Evolutionary conservation across 2,797 vertebrate species (phyloP).

Genomic region (Carcharodon carcharias): DNA sequence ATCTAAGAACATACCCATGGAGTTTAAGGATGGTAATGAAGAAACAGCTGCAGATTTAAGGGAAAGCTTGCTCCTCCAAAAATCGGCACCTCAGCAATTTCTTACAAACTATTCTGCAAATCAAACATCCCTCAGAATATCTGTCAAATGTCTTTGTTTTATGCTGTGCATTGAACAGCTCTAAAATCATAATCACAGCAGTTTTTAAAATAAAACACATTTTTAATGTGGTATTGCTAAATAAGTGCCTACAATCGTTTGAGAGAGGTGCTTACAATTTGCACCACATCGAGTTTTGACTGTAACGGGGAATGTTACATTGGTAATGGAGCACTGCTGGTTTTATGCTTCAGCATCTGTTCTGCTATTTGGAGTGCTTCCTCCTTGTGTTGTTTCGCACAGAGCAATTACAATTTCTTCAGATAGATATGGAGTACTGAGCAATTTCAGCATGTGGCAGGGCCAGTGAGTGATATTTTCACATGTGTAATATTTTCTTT

Average conservation of each 20-base stretch:
- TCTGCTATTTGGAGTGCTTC: neutral
- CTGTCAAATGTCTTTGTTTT: neutral
- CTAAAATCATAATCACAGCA: neutral
- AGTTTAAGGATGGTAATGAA: neutral
- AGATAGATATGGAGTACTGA: neutral
- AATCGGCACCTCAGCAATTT: neutral
- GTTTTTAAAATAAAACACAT: neutral
- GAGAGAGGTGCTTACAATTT: conserved; percentile 18
- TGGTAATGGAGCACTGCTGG: neutral
- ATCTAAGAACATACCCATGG: neutral
- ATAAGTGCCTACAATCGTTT: neutral
- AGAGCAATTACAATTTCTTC: neutral
- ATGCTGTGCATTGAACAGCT: neutral
- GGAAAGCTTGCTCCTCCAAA: neutral
- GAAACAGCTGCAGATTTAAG: neutral
- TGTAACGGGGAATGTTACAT: neutral
- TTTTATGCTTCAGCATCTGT: neutral
- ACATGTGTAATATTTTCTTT: neutral
- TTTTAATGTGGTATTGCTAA: neutral
- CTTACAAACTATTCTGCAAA: neutral
- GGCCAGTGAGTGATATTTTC: neutral
- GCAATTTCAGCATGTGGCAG: neutral
- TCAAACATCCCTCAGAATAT: neutral
- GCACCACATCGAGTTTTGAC: neutral
- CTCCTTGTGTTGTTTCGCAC: neutral